phyloP scores from a whole-genome alignment of 2,888 invertebrate species.

The Melikaiella ostensackeni region DNA sequence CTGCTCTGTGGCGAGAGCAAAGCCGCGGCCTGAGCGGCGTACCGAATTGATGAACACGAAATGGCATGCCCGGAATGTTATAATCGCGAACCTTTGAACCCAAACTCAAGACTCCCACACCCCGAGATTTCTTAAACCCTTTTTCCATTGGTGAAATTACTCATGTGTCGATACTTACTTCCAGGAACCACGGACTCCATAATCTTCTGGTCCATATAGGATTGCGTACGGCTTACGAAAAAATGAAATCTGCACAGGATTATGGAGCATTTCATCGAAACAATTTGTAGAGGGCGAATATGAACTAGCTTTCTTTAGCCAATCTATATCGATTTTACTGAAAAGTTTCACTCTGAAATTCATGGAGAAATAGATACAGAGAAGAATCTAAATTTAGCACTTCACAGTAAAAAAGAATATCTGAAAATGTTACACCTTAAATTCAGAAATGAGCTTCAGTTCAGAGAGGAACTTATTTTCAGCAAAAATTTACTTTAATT shows the following conservation, averaged over 20 bases:
- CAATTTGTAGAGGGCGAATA: no score
- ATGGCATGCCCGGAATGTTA: slow-evolving; percentile 76
- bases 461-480: no score
- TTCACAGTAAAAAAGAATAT: no score
- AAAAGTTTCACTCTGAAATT: no score
- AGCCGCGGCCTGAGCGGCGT: slow-evolving; percentile 60
- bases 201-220: slow-evolving; percentile 31
- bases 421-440: no score
- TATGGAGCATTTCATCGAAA: not conserved
- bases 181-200: slow-evolving; percentile 13
- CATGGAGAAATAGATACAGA: no score
- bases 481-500: no score
- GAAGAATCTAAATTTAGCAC: no score
- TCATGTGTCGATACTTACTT: slow-evolving; percentile 52
- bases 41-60: slow-evolving; percentile 77
- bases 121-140: slow-evolving; percentile 64
- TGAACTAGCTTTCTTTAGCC: no score
- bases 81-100: slow-evolving; percentile 76
- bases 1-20: slow-evolving; percentile 37
- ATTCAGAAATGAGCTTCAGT: no score
- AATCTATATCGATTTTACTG: no score
- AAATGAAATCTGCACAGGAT: not conserved
- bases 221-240: slow-evolving; percentile 13
- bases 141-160: slow-evolving; percentile 71
- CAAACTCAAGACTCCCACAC: slow-evolving; percentile 74